A percentile compares a stretch with the other conserved stretches of the same genome.
phyloP scores from a whole-genome alignment of 2,888 invertebrate species.

The Rutpela maculata region DNA sequence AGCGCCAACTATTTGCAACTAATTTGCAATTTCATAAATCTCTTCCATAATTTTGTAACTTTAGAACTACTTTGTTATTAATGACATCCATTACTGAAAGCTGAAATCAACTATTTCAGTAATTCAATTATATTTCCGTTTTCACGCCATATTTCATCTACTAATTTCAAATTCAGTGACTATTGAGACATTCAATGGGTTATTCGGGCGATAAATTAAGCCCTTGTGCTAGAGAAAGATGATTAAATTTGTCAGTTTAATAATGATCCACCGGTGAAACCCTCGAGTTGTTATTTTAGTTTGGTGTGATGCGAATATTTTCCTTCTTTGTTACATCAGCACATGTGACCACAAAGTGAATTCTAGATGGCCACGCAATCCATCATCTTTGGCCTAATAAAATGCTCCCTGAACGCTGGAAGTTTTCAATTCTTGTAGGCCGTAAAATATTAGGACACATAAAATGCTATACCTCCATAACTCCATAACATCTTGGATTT shows the following conservation, averaged over 20 bases:
- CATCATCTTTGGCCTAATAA: not conserved
- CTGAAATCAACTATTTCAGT: not conserved
- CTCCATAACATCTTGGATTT: not conserved
- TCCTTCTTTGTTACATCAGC: not conserved
- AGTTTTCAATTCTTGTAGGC: not conserved
- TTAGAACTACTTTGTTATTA: not conserved
- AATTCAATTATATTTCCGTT: not conserved
- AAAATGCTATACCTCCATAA: not conserved
- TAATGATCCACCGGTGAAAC: not conserved
- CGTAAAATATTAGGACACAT: not conserved
- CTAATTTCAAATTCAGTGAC: not conserved
- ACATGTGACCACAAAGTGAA: not conserved
- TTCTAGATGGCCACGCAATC: not conserved
- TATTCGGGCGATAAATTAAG: slow-evolving; percentile 49
- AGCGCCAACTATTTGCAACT: too few species aligned
- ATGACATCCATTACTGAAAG: not conserved
- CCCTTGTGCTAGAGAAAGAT: slow-evolving; percentile 36
- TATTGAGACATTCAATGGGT: not conserved
- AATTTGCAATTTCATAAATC: too few species aligned
- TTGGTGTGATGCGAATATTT: too few species aligned
- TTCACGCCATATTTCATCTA: not conserved
- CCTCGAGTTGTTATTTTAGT: too few species aligned
- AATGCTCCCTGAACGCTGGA: not conserved
- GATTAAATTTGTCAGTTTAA: slow-evolving; percentile 44
- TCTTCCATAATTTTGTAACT: too few species aligned